Percentiles rank a stretch among this genome's conserved stretches.
Evolutionary conservation across 2,888 invertebrate genomes (phyloP).

Genomic region (Ceriagrion tenellum): DNA sequence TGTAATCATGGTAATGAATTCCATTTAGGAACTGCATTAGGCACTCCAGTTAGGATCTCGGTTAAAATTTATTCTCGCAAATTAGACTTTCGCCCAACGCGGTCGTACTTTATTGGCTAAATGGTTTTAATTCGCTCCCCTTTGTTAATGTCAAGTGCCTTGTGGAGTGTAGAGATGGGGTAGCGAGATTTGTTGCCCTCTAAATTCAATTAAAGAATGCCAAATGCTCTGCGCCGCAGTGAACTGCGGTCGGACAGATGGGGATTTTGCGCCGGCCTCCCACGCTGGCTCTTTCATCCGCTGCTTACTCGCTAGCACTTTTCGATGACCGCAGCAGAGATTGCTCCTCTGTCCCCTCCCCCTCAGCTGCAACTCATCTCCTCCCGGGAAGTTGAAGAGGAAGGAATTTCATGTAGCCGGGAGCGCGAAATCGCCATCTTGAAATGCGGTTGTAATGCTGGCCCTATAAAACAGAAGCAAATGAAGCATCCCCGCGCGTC

Average conservation of each 20-base stretch:
- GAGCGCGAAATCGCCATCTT: not conserved
- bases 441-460: no score
- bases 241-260: not conserved
- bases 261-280: not conserved
- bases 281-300: not conserved
- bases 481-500: no score
- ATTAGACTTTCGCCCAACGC: not conserved
- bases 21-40: not conserved
- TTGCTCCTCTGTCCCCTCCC: not conserved
- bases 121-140: not conserved
- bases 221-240: not conserved
- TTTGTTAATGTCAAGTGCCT: not conserved
- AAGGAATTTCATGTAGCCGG: not conserved
- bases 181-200: not conserved
- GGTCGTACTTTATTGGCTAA: not conserved
- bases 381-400: not conserved
- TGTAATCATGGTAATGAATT: not conserved
- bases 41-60: not conserved
- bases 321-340: not conserved
- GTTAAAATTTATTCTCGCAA: not conserved
- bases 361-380: not conserved
- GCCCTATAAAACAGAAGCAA: no score
- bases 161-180: not conserved
- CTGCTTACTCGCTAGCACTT: not conserved
- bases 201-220: constrained; percentile 15